phyloP scores from a whole-genome alignment of 2,113 vertebrate species.

The Meriones unguiculatus region DNA sequence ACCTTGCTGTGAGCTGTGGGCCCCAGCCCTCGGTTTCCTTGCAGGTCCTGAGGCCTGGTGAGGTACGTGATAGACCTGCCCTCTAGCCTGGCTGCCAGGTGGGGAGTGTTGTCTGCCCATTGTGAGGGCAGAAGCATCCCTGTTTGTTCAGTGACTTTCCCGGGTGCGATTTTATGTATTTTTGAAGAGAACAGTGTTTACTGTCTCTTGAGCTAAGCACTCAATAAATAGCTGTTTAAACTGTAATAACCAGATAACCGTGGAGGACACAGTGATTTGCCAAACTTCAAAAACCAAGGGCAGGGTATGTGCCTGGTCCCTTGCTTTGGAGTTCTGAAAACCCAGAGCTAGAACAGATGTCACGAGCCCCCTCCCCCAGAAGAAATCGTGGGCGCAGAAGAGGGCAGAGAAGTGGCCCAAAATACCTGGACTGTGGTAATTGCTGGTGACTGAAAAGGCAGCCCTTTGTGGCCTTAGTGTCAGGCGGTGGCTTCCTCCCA shows the following conservation, averaged over 20 bases:
- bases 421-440: not conserved
- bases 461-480: not conserved
- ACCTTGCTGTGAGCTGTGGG: not conserved
- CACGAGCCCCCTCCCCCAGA: not conserved
- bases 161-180: not conserved
- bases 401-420: no score
- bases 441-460: not conserved
- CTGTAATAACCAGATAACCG: not conserved
- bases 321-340: not conserved
- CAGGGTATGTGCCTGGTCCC: not conserved
- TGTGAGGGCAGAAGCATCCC: not conserved
- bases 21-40: not conserved
- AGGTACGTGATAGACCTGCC: not conserved
- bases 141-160: not conserved
- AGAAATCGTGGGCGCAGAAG: no score
- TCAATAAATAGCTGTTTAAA: conserved; percentile 22
- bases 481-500: not conserved
- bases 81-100: not conserved
- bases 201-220: conserved; percentile 30
- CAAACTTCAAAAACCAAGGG: not conserved
- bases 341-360: accelerated
- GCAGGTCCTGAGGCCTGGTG: not conserved
- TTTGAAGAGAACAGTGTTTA: conserved; percentile 54
- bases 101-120: not conserved
- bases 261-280: not conserved